Percentiles rank a stretch among this genome's conserved stretches.
Conservation (phyloP, 2,888 invertebrate species). For the Caenorhabditis drosophilae region DNA sequence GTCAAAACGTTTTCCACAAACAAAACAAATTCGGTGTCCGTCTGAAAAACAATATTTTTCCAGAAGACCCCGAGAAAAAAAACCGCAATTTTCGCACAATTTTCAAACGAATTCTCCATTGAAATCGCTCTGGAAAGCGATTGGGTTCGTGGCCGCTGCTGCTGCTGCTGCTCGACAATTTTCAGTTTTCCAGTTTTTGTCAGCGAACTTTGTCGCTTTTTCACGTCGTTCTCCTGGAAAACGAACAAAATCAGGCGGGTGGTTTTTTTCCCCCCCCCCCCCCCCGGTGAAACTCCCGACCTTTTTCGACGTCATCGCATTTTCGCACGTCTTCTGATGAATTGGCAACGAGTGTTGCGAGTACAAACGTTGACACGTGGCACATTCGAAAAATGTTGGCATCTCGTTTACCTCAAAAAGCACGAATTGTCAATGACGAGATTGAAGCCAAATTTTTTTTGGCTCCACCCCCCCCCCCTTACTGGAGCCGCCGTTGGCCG, state of each 20-base stretch:
- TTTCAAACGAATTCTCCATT: slow-evolving; percentile 15
- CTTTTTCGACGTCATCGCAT: slow-evolving; percentile 7
- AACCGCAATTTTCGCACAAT: neutral
- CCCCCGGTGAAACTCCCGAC: slow-evolving; percentile 12
- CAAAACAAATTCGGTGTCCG: slow-evolving; percentile 36
- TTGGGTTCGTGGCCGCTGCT: slow-evolving; percentile 17
- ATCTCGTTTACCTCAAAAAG: too few species aligned
- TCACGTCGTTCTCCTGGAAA: neutral
- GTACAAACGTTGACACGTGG: slow-evolving; percentile 26
- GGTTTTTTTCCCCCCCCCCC: too few species aligned
- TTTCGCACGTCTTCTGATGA: slow-evolving; percentile 25
- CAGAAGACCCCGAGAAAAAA: neutral
- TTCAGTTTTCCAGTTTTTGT: slow-evolving; percentile 13
- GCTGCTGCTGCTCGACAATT: slow-evolving; percentile 8
- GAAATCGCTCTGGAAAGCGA: slow-evolving; percentile 22
- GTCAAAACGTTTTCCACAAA: slow-evolving; percentile 36
- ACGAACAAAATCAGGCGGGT: too few species aligned
- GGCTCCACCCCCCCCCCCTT: too few species aligned
- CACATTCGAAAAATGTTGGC: slow-evolving; percentile 33
- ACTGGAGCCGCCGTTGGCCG: too few species aligned
- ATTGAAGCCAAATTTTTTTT: too few species aligned
- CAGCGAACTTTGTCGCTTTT: slow-evolving; percentile 1
- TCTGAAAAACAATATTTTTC: slow-evolving; percentile 20
- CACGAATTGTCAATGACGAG: too few species aligned
- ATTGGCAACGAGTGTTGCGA: slow-evolving; percentile 28